Evolutionary conservation across 2,888 invertebrate genomes (phyloP).

Genomic region (Plagodis pulveraria): DNA sequence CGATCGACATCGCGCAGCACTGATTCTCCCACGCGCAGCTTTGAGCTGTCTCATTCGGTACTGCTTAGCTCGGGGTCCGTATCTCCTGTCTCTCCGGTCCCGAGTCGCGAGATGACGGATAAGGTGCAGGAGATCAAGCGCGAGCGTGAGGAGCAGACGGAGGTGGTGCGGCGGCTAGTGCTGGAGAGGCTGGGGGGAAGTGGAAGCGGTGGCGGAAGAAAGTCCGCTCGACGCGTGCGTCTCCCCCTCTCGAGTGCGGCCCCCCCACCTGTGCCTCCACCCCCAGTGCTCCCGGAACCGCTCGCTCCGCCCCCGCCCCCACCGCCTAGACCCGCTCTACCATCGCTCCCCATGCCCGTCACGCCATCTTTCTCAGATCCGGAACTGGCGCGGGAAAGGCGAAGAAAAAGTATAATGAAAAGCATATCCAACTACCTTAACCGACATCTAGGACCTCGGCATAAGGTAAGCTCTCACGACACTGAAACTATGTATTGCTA

Average conservation of each 20-base stretch:
- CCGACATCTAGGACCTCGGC: conserved; percentile 88
- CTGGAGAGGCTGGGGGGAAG: conserved; percentile 88
- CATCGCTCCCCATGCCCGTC: conserved; percentile 61
- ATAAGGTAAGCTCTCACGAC: conserved; percentile 73
- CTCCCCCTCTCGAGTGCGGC: conserved; percentile 39
- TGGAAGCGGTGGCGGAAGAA: neutral
- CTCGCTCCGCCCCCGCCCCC: conserved; percentile 48
- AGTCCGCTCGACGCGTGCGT: conserved; percentile 36
- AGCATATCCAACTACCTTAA: conserved; percentile 93
- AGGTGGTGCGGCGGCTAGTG: conserved; percentile 92
- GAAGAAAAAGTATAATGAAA: conserved; percentile 93
- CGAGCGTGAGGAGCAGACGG: conserved; percentile 88
- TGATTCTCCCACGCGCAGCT: conserved; percentile 57
- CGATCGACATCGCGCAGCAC: conserved; percentile 55
- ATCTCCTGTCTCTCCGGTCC: conserved; percentile 69
- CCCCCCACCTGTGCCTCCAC: conserved; percentile 64
- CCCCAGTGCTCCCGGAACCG: conserved; percentile 48
- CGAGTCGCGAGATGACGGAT: conserved; percentile 63
- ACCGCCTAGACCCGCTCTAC: conserved; percentile 56
- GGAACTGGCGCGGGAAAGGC: conserved; percentile 84
- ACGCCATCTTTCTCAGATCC: conserved; percentile 84
- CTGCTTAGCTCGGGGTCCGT: conserved; percentile 60
- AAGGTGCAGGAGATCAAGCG: conserved; percentile 36
- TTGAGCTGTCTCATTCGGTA: conserved; percentile 53
- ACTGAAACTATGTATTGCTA: neutral